phyloP scores from a whole-genome alignment of 92 coral and sea anemone species.

The Epizoanthus stellaris region DNA sequence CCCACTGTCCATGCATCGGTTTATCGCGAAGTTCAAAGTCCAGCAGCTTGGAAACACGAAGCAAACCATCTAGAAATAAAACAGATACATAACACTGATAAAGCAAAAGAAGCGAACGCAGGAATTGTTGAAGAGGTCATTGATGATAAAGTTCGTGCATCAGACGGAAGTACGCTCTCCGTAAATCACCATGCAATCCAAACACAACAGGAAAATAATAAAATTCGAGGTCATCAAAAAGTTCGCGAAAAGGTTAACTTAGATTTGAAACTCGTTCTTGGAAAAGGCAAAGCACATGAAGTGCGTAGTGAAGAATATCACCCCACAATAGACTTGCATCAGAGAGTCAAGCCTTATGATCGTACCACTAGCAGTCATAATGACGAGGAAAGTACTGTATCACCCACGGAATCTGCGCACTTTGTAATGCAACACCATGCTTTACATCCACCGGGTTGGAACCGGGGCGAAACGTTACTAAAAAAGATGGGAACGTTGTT shows the following conservation, averaged over 20 bases:
- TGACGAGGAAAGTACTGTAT: not conserved
- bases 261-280: not conserved
- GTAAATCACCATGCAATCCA: not conserved
- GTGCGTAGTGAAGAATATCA: not conserved
- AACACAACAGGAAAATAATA: not conserved
- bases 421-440: not conserved
- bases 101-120: not conserved
- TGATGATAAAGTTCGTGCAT: constrained; percentile 1
- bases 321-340: constrained; percentile 3
- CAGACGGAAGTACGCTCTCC: not conserved
- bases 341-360: not conserved
- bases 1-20: not conserved
- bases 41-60: not conserved
- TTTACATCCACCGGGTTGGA: not conserved
- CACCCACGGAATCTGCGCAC: not conserved
- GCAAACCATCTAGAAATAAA: not conserved
- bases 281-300: not conserved
- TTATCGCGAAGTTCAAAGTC: not conserved
- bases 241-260: not conserved
- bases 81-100: not conserved
- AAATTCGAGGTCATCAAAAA: not conserved
- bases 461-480: constrained; percentile 5
- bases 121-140: constrained; percentile 9
- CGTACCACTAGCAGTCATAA: not conserved
- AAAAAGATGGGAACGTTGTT: constrained; percentile 27